A percentile compares a stretch with the other conserved stretches of the same genome.
These are phyloP conservation scores for Chiloscyllium punctatum DNA, from an alignment of 2,797 vertebrate genomes.

Conservation along the genomic window DNA sequence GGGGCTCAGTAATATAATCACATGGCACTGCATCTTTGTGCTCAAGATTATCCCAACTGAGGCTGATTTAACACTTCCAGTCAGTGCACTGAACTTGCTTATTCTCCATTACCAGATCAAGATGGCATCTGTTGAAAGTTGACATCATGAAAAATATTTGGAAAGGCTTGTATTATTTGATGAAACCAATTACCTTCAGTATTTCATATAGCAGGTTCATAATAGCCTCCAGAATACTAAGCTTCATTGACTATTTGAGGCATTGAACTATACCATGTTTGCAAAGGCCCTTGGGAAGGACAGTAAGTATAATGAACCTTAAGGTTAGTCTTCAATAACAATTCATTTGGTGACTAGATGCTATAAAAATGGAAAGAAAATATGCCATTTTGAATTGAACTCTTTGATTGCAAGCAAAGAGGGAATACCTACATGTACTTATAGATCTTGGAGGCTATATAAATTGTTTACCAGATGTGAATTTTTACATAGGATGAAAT, in stretches of 20 bases:
- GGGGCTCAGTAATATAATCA: neutral
- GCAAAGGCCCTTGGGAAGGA: neutral
- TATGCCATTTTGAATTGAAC: conserved; percentile 23
- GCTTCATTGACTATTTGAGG: neutral
- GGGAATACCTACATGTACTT: neutral
- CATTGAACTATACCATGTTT: neutral
- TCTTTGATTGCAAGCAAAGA: neutral
- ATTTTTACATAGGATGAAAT: neutral
- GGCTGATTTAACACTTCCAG: neutral
- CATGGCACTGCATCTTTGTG: neutral
- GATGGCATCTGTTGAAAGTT: neutral
- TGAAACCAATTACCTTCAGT: neutral
- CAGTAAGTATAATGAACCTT: neutral
- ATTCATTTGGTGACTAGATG: neutral
- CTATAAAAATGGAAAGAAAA: conserved; percentile 8
- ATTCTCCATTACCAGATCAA: neutral
- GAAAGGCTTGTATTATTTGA: neutral
- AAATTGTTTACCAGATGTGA: neutral
- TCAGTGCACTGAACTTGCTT: neutral
- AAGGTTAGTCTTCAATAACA: neutral
- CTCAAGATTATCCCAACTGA: neutral
- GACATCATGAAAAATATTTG: neutral
- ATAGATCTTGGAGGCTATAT: conserved; percentile 10
- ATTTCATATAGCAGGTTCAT: neutral
- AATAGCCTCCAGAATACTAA: neutral